phyloP scores from a whole-genome alignment of 2,888 invertebrate species.

The Caenorhabditis imperialis region DNA sequence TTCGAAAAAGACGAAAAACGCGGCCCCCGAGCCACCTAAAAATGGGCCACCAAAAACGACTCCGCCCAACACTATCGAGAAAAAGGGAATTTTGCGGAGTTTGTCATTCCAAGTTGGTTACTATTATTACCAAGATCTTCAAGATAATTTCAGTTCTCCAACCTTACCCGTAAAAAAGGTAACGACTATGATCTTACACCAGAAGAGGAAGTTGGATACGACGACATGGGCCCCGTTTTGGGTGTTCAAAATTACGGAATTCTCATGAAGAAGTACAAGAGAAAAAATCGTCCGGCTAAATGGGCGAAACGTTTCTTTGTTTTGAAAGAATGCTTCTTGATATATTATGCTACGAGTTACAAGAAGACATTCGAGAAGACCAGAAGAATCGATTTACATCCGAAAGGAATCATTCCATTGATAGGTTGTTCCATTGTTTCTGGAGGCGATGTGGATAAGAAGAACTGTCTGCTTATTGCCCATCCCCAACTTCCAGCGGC shows the following conservation, averaged over 20 bases:
- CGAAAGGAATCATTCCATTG: slow-evolving; percentile 72
- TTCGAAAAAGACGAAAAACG: slow-evolving; percentile 33
- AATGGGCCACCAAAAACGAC: slow-evolving; percentile 50
- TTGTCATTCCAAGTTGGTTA: slow-evolving; percentile 63
- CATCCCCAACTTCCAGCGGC: slow-evolving; percentile 72
- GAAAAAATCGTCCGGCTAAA: slow-evolving; percentile 69
- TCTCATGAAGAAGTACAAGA: slow-evolving; percentile 70
- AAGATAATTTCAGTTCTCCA: slow-evolving; percentile 56
- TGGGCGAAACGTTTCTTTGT: slow-evolving; percentile 79
- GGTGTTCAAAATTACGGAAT: slow-evolving; percentile 70
- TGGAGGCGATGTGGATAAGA: slow-evolving; percentile 71
- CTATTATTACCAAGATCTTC: not conserved
- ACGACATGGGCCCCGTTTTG: slow-evolving; percentile 64
- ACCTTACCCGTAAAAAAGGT: slow-evolving; percentile 54
- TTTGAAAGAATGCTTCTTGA: slow-evolving; percentile 80
- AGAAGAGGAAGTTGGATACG: slow-evolving; percentile 57
- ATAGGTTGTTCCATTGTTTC: slow-evolving; percentile 73
- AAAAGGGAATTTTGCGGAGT: slow-evolving; percentile 71
- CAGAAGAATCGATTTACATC: slow-evolving; percentile 68
- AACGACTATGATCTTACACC: slow-evolving; percentile 65
- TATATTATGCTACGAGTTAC: slow-evolving; percentile 78
- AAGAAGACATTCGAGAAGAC: slow-evolving; percentile 69
- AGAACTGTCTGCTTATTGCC: slow-evolving; percentile 71
- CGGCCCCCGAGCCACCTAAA: slow-evolving; percentile 52
- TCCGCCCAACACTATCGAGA: slow-evolving; percentile 49